Evolutionary conservation across 1,140 invertebrate genomes (phyloP), one percentile per base, ranked within the genome.

Genomic region (Drosophila pandora): DNA sequence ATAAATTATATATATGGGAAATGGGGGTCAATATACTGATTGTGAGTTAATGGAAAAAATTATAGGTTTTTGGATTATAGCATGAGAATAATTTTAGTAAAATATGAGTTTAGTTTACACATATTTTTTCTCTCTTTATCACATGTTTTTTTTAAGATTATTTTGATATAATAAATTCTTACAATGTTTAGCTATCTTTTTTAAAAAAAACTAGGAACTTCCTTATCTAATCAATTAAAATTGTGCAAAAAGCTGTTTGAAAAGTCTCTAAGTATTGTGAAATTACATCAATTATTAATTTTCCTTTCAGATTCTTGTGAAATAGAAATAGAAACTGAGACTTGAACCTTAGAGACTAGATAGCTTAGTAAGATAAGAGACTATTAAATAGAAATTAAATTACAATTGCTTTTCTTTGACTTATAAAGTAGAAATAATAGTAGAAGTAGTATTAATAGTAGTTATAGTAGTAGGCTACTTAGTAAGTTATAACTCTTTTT

Each of bases 1-100:
- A 7, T n/a, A 17, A 34, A 21, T 12, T 12, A 5, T 28, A 0
- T 62, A 23, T 65, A 45, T 45, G 60, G 37, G 6, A 64, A 67
- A 64, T 64, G 60, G 63, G 63, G 47, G 60, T 67, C 63, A 67
- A 67, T 25, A 64, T 34, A 67, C 59, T 67, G 59, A 52, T 43
- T 5, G 28, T 17, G n/a, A 32, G 59, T 52, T n/a, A 43, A 52
- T 64, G 21, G 37, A 23, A 48, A 30, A 61, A 65, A 62, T 28
- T 49, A 58, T 10, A 62, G 13, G 53, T 22, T 57, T 45, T 47
- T 12, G 41, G n/a, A 17, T 34, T 9, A 6, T 28, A 6, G 25
- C 5, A 6, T 28, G 25, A 6, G 5, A 4, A 28, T 6, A 6
- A 28, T 28, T 28, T 28, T 28, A 28, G 1, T 28, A 28, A 28